A percentile compares a stretch with the other conserved stretches of the same genome.
Conservation (phyloP, 2,888 invertebrate genomes). For the Leptopilina myrica region DNA sequence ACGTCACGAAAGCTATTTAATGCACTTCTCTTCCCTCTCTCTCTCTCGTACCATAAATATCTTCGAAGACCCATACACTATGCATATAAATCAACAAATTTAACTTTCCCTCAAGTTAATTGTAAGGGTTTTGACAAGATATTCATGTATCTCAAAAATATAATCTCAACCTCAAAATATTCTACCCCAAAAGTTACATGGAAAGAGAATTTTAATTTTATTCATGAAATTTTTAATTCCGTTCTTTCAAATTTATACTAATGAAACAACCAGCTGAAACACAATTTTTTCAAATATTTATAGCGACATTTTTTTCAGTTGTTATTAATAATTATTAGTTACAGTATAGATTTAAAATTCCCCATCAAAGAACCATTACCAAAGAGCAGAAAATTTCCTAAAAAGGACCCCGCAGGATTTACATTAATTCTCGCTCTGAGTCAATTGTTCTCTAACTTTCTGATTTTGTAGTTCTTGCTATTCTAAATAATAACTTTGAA, state of each 20-base stretch:
- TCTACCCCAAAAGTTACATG: background rate
- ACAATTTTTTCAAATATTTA: too few relatives aligned
- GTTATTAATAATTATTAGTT: too few relatives aligned
- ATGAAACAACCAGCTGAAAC: too few relatives aligned
- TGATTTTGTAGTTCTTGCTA: too few relatives aligned
- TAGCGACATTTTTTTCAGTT: too few relatives aligned
- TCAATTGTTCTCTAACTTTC: too few relatives aligned
- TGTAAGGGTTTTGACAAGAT: slow-evolving; percentile 23
- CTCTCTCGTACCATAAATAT: slow-evolving; percentile 53
- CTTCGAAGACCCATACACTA: slow-evolving; percentile 54
- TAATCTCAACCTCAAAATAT: slow-evolving; percentile 21
- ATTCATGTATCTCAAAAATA: background rate
- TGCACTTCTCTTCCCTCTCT: background rate
- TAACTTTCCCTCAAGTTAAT: slow-evolving; percentile 25
- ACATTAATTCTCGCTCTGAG: too few relatives aligned
- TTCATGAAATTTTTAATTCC: background rate
- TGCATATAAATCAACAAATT: slow-evolving; percentile 58
- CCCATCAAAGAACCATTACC: too few relatives aligned
- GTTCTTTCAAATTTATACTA: background rate
- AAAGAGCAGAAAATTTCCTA: too few relatives aligned
- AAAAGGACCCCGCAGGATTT: too few relatives aligned
- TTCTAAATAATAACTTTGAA: too few relatives aligned
- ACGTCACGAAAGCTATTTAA: slow-evolving; percentile 52
- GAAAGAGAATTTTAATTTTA: background rate
- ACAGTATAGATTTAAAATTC: too few relatives aligned